Conservation (phyloP, 2,113 vertebrate species). For the Ciconia boyciana region DNA sequence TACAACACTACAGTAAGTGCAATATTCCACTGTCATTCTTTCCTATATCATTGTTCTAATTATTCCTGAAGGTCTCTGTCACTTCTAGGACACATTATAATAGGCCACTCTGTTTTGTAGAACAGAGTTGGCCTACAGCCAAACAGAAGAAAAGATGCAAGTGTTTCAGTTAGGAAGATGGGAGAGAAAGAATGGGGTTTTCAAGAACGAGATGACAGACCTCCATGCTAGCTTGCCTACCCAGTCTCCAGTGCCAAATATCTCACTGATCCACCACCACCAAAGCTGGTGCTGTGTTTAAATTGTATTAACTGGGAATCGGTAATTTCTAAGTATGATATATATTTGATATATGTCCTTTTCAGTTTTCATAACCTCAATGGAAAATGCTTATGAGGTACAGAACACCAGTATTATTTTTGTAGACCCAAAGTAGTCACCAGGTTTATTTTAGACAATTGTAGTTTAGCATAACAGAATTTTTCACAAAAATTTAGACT, state of each 20-base stretch:
- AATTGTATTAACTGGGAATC: not conserved
- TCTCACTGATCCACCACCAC: not conserved
- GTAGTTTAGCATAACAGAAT: not conserved
- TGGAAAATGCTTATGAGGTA: not conserved
- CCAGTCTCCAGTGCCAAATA: not conserved
- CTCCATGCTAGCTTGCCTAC: not conserved
- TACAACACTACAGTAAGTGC: not conserved
- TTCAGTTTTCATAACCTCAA: not conserved
- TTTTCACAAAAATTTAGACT: not conserved
- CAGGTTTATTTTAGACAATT: not conserved
- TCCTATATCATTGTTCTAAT: not conserved
- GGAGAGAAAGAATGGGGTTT: not conserved
- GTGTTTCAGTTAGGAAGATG: not conserved
- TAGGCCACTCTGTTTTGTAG: not conserved
- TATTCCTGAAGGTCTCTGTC: not conserved
- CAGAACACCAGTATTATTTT: not conserved
- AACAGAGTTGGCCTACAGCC: not conserved
- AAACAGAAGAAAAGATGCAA: not conserved
- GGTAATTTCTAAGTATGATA: not conserved
- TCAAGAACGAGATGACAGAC: not conserved
- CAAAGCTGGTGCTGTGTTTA: not conserved
- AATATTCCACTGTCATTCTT: not conserved
- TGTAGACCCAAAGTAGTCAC: not conserved
- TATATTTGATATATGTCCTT: not conserved
- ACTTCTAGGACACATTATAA: not conserved